Evolutionary conservation across 1,140 invertebrate species (phyloP).

Genomic region (Drosophila sucinea): DNA sequence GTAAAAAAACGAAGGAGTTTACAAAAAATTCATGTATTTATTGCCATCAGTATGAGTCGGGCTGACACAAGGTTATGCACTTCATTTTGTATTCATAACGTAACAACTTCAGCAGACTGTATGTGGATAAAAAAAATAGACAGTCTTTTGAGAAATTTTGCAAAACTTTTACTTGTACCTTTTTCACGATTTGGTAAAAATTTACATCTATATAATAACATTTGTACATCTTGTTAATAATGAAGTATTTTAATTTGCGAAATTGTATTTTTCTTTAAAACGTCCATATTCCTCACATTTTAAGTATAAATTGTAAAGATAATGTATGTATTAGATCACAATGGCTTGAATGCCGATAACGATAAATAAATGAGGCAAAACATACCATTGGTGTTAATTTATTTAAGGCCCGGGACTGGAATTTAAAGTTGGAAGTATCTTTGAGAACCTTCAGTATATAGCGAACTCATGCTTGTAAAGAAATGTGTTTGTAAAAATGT

Average conservation of each 20-base stretch:
- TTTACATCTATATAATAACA: constrained; percentile 24
- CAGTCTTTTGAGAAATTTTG: neutral
- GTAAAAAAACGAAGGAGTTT: constrained; percentile 33
- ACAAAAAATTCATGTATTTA: constrained; percentile 32
- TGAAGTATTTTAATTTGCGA: constrained; percentile 47
- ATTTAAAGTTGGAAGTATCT: too few species aligned
- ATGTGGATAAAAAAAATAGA: neutral
- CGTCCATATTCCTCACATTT: constrained; percentile 52
- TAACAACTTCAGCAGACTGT: constrained; percentile 19
- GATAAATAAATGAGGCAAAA: constrained; percentile 58
- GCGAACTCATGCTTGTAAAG: too few species aligned
- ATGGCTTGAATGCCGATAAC: constrained; percentile 48
- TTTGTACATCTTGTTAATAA: constrained; percentile 44
- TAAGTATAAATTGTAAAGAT: constrained; percentile 56
- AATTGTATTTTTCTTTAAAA: constrained; percentile 46
- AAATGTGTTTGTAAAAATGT: too few species aligned
- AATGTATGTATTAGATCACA: constrained; percentile 49
- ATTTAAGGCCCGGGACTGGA: neutral
- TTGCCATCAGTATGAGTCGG: constrained; percentile 10
- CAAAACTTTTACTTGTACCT: constrained; percentile 11
- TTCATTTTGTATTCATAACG: constrained; percentile 21
- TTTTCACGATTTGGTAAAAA: constrained; percentile 14
- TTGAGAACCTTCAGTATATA: too few species aligned
- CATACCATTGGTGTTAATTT: constrained; percentile 14
- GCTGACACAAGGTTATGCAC: constrained; percentile 12